phyloP scores from a whole-genome alignment of 64 coral and sea anemone genomes.

The Platygyra sinensis region DNA sequence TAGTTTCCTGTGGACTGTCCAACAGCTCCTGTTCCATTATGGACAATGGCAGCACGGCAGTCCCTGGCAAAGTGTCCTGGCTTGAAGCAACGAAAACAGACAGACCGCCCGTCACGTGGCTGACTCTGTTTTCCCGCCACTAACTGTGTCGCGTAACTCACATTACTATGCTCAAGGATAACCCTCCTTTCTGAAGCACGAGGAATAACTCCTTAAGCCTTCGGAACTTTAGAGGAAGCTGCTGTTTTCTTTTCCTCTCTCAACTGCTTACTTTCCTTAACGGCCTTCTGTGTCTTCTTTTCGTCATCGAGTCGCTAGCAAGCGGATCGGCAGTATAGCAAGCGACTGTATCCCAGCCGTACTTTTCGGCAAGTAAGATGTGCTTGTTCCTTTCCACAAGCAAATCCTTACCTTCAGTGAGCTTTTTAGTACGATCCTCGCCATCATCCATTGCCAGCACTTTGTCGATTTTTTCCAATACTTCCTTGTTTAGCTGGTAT shows the following conservation, averaged over 20 bases:
- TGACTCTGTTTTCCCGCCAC: not conserved
- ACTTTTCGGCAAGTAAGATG: not conserved
- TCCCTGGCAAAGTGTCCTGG: constrained; percentile 16
- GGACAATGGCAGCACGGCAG: not conserved
- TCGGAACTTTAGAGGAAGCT: not conserved
- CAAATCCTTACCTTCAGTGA: not conserved
- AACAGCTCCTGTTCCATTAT: not conserved
- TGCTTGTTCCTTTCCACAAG: not conserved
- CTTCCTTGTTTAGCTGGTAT: not conserved
- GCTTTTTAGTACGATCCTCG: not conserved
- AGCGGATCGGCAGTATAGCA: constrained; percentile 2
- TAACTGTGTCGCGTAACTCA: not conserved
- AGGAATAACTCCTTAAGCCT: not conserved
- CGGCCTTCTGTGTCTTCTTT: not conserved
- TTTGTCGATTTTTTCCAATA: not conserved
- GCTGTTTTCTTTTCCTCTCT: not conserved
- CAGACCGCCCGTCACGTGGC: not conserved
- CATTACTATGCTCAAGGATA: not conserved
- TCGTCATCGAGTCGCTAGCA: not conserved
- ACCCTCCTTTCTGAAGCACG: not conserved
- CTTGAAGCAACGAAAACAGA: not conserved
- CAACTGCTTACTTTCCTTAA: constrained; percentile 6
- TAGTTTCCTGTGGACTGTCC: not conserved
- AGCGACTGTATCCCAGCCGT: not conserved
- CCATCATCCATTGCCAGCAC: not conserved